A percentile compares a stretch with the other conserved stretches of the same genome.
Conservation (phyloP, 1,140 invertebrate genomes). For the Pachypeltis micranthus region DNA sequence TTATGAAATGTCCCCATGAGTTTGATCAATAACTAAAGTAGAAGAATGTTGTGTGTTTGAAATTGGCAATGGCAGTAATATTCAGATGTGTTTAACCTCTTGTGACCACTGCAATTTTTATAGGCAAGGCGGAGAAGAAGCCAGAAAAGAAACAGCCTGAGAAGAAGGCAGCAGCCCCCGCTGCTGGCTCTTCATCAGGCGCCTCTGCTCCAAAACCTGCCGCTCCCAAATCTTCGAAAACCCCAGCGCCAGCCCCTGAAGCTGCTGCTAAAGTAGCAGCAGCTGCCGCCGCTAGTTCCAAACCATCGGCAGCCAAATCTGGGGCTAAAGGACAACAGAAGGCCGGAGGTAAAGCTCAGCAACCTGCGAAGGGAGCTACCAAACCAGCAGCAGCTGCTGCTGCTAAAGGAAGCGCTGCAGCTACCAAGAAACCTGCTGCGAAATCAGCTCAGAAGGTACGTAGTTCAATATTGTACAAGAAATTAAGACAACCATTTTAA, state of each 20-base stretch:
- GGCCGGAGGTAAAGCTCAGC: constrained; percentile 35
- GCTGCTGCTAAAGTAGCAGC: constrained; percentile 29
- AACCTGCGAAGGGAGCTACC: constrained; percentile 29
- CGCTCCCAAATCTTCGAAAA: constrained; percentile 25
- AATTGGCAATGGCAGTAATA: constrained; percentile 18
- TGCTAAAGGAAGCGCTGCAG: constrained; percentile 34
- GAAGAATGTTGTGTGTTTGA: constrained; percentile 11
- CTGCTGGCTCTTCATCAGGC: constrained; percentile 26
- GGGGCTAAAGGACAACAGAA: constrained; percentile 35
- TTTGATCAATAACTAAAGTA: not conserved
- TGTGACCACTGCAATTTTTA: not conserved
- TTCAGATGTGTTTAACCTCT: not conserved
- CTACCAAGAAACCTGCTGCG: constrained; percentile 37
- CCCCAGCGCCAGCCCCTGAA: constrained; percentile 26
- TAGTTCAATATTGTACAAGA: no score
- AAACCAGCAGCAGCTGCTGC: constrained; percentile 34
- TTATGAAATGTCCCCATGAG: not conserved
- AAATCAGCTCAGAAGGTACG: constrained; percentile 29
- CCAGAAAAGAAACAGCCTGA: constrained; percentile 34
- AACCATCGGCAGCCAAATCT: constrained; percentile 29
- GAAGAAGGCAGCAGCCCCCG: constrained; percentile 44
- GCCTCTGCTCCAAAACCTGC: constrained; percentile 33
- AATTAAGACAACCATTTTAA: no score
- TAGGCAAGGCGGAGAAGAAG: constrained; percentile 31
- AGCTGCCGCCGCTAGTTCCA: constrained; percentile 30